Base-by-base conservation (phyloP, 2,797 vertebrate species). In the Austrolebias charrua region DNA sequence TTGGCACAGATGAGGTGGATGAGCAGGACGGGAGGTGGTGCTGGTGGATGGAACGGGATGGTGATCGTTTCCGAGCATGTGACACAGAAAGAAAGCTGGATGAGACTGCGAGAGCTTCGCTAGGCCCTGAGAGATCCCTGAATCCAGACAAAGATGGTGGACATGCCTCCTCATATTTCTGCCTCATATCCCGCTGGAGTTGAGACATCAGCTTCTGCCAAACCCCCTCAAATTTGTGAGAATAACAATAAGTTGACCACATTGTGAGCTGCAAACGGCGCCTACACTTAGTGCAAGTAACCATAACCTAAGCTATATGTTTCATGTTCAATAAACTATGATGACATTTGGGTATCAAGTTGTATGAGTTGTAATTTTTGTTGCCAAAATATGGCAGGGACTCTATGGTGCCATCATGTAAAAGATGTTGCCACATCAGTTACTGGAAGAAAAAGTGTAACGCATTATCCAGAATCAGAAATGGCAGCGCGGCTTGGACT, bases 131-230 rank as follows among this genome's bases (percentile, higher is more conserved):
- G 62, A 84, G 70, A 75, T 79, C 75, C 73, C 54, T 62, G 73
- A 77, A 79, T 71, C 60, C 55, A 69, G 63, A 63, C 68, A 66
- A 83, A 84, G 76, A 85, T 78, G 71, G 68, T 60, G 82, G 77
- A 71, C 60, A 84, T 73, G 72, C 72, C 71, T 60, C 59, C 28
- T 59, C 65, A 68, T 62, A 56, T 69, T 69, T 16, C 65, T 63
- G 68, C 64, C 55, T 60, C 35, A 10, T 74, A 59, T 57, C 46
- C 60, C 13, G 53, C 46, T 60, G 55, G 47, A 80, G 74, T 28
- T 66, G 49, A 42, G 54, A 68, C 48, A 61, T 56, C 70, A 49
- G 45, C 50, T 52, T 63, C 40, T 28, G 24, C 59, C 71, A 55
- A 77, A 71, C 19, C 33, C 29, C 5, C 6, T 28, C 52, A 51